Base-by-base conservation (phyloP, 2,113 vertebrate species). In the Salvelinus alpinus region DNA sequence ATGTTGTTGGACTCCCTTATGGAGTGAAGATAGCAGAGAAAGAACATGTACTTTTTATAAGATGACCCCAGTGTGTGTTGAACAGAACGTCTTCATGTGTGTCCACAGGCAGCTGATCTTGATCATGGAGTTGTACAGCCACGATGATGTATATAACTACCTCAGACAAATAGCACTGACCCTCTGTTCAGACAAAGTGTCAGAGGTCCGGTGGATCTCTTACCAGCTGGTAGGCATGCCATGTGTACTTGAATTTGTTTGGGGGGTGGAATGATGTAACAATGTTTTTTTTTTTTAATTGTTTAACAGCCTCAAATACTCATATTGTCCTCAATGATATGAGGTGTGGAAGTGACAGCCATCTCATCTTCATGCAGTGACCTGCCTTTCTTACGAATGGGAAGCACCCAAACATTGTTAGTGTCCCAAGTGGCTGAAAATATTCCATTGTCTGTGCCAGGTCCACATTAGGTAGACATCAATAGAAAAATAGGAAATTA, bases 171-270 rank as follows among this genome's bases (percentile, higher is more conserved):
- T 99, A 3, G 96, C 97, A 1, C 94, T 99, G 89, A 98, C 90
- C 74, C 96, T 99, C 22, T 99, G 98, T 90, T 95, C 95, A 47
- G 98, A 99, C 90, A 97, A 97, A 74, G 97, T 99, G 60, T 99
- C 98, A 13, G 97, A 97, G 65, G 98, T 99, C 79, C 95, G 98
- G 64, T 99, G 98, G 97, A 98, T 99, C 86, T 97, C 98, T 38
- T 99, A 98, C 91, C 97, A 96, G 91, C 91, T 99, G 96, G 98
- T 99, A 89, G 70, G 88, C 4, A 14, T 1, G 4, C 20, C 34
- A 7, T 64, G 25, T 9, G 3, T 0, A 64, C 24, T 54, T 18
- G 5, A 51, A n/a, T 62, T 22, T 76, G 22, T n/a, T 47, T 34
- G 31, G 54, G 22, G 67, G 3, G 1, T 27, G 25, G 2, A 25